Base-by-base conservation (phyloP, 2,113 vertebrate species). In the Pseudorasbora parva region DNA sequence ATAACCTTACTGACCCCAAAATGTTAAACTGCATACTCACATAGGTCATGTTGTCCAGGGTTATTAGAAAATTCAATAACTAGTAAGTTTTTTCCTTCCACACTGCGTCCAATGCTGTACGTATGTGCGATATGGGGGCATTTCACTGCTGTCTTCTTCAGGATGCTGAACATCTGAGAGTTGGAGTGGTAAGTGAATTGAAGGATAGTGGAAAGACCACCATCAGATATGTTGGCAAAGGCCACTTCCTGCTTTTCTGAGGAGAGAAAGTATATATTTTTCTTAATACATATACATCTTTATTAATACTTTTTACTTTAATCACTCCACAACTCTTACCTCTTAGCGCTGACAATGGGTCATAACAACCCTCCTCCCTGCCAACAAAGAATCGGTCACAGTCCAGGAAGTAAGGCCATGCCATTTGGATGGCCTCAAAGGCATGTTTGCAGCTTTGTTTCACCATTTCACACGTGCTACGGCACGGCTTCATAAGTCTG, bases 331-430 rank as follows among this genome's bases (percentile, higher is more conserved):
- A 82, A 59, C 6, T 41, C 80, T 92, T 91, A 98, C 97, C 96
- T 93, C 91, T 93, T 69, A 98, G 90, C 54, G 90, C 92, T 54
- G 92, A 94, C 89, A 98, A 87, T 0, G 98, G 98, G 87, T 99
- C 95, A 2, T 94, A 95, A 90, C 98, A 99, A 14, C 96, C 96
- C 74, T 99, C 97, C 0, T 94, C 91, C 0, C 94, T 92, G 0
- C 92, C 88, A 0, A 93, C 94, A 0, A 99, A 99, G 90, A 98
- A 98, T 60, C 92, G 95, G 66, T 95, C 93, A 0, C 98, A 99
- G 88, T 99, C 97, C 7, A 99, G 91, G 89, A 99, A 99, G 89
- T 99, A 99, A 43, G 98, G 98, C 98, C 98, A 99, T 84, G 97
- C 97, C 98, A 99, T 99, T 57, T 96, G 93, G 33, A 99, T 98